A percentile compares a stretch with the other conserved stretches of the same genome.
phyloP scores from a whole-genome alignment of 2,888 invertebrate genomes.

The Ypsolopha scabrella region DNA sequence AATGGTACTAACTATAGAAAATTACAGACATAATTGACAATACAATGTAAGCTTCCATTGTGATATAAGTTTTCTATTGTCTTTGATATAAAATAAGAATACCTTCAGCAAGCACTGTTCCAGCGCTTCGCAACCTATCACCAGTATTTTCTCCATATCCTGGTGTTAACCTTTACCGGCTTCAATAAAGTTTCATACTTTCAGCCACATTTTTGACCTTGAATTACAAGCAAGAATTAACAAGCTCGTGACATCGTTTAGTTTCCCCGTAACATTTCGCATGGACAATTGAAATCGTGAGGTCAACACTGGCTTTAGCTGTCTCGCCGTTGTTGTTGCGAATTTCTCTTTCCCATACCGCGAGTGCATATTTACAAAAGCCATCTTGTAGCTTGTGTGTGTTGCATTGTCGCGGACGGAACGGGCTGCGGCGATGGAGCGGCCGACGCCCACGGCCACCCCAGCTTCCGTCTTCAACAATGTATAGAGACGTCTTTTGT shows the following conservation, averaged over 20 bases:
- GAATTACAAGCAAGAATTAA: conserved; percentile 58
- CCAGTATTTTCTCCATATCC: not conserved
- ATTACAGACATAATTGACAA: too few species aligned
- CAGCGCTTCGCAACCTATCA: too few species aligned
- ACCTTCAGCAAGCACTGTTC: too few species aligned
- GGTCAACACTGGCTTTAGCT: conserved; percentile 59
- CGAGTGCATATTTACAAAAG: conserved; percentile 33
- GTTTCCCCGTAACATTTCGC: conserved; percentile 60
- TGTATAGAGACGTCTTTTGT: conserved; percentile 3
- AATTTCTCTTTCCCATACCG: conserved; percentile 65
- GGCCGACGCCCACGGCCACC: not conserved
- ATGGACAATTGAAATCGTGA: conserved; percentile 70
- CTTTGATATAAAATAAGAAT: too few species aligned
- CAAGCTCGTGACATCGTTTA: conserved; percentile 62
- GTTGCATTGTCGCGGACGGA: not conserved
- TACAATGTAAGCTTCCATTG: too few species aligned
- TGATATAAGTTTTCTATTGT: too few species aligned
- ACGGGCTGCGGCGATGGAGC: not conserved
- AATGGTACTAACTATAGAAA: too few species aligned
- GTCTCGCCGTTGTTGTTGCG: conserved; percentile 41
- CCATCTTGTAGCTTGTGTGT: not conserved
- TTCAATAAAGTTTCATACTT: conserved; percentile 21
- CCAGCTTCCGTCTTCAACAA: not conserved
- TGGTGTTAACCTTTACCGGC: conserved; percentile 1
- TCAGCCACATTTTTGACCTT: conserved; percentile 56